Evolutionary conservation across 2,797 vertebrate genomes (phyloP).

Genomic region (Champsocephalus esox): DNA sequence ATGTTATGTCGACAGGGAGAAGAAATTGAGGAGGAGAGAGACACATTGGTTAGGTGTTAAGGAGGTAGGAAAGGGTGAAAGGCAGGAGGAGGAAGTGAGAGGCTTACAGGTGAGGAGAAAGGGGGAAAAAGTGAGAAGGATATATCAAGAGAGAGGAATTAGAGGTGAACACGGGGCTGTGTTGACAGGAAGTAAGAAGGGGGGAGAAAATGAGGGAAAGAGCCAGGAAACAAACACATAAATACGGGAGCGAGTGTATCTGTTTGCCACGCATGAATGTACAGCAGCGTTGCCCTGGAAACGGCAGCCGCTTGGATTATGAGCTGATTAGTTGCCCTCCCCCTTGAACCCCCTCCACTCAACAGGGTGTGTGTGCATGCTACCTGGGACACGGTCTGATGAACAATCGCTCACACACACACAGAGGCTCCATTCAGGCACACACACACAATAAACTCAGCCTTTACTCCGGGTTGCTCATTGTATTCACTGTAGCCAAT

Average conservation of each 20-base stretch:
- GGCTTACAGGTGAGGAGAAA: constrained; percentile 34
- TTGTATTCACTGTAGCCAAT: constrained; percentile 69
- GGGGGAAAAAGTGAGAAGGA: constrained; percentile 25
- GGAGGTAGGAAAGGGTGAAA: constrained; percentile 18
- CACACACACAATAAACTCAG: constrained; percentile 50
- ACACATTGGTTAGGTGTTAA: constrained; percentile 38
- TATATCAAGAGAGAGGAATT: constrained; percentile 41
- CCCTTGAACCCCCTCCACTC: constrained; percentile 59
- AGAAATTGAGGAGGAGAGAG: constrained; percentile 23
- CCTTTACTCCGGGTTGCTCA: constrained; percentile 63
- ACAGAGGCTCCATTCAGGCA: constrained; percentile 27
- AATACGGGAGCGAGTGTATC: constrained; percentile 59
- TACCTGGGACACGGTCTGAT: constrained; percentile 72
- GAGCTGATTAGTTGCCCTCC: constrained; percentile 80
- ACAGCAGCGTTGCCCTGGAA: constrained; percentile 79
- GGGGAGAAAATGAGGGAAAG: not conserved
- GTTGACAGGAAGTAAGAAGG: constrained; percentile 43
- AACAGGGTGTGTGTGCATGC: constrained; percentile 62
- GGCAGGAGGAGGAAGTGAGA: constrained; percentile 5
- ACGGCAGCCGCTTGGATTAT: constrained; percentile 76
- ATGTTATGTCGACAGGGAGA: constrained; percentile 20
- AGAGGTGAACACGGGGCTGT: constrained; percentile 45
- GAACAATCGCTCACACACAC: constrained; percentile 48
- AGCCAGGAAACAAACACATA: constrained; percentile 43
- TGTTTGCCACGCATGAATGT: constrained; percentile 78